Base-by-base conservation (phyloP, 2,888 invertebrate genomes). In the Biston stratarius region DNA sequence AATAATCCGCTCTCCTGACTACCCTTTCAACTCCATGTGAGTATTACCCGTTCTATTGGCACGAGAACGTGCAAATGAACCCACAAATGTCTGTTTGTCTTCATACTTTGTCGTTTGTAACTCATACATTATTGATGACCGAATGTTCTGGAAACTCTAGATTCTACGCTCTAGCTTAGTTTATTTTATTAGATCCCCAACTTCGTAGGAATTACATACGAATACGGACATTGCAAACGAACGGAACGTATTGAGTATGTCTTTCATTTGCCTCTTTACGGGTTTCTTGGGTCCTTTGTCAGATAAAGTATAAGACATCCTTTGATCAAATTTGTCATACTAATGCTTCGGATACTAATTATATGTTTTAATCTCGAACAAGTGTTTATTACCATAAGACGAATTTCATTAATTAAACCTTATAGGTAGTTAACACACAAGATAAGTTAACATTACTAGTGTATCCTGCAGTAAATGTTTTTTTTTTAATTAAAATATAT, bases 51-150 rank as follows among this genome's bases (percentile, higher is more conserved):
- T 85, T 83, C 86, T 84, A 86, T 86, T 83, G 85, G 83, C 79
- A 84, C 84, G 84, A 84, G 84, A 83, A 87, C 85, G 85, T 85
- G 85, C 85, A 87, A 88, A 88, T 88, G 86, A 89, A 89, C 87
- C 80, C 78, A 82, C 84, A 83, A 84, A 77, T 82, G 80, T 81
- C 73, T 89, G 85, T 90, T 89, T 89, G 86, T 87, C 87, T 90
- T 87, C 87, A 89, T 89, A 90, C 87, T 90, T 89, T 87, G 88
- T 86, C 87, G 84, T 78, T 85, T 83, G 83, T 86, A 86, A 83
- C 86, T 90, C 90, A 89, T 90, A 88, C 89, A 90, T 91, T 89
- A 91, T 90, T 89, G 87, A 91, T 89, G 84, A 82, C 82, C 81
- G 75, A 83, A 80, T 81, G 78, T 83, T 80, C 81, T 76, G 76